Percentiles rank a stretch among this genome's conserved stretches.
phyloP scores from a whole-genome alignment of 2,888 invertebrate species.

The Lasioglossum calceatum region DNA sequence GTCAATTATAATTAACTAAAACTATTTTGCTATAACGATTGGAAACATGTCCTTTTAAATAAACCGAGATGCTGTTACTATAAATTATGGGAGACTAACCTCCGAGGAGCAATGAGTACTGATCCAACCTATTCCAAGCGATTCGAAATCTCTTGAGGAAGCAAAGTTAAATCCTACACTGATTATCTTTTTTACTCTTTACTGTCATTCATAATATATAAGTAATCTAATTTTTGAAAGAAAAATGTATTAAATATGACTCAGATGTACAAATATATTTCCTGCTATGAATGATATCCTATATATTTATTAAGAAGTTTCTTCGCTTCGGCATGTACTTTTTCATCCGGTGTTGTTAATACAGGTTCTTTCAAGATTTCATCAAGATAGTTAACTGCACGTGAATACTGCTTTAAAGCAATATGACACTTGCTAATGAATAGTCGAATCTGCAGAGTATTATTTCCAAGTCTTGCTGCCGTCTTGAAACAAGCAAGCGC shows the following conservation, averaged over 20 bases:
- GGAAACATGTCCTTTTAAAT: not conserved
- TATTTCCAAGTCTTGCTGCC: slow-evolving; percentile 85
- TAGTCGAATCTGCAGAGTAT: slow-evolving; percentile 85
- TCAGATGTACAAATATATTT: slow-evolving; percentile 55
- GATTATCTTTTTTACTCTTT: not conserved
- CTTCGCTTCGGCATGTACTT: slow-evolving; percentile 75
- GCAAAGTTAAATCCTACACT: not conserved
- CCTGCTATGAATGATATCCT: slow-evolving; percentile 64
- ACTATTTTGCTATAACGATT: not conserved
- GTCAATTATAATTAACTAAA: not conserved
- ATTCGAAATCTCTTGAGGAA: not conserved
- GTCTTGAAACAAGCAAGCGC: slow-evolving; percentile 86
- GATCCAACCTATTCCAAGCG: not conserved
- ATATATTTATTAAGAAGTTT: slow-evolving; percentile 76
- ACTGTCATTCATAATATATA: slow-evolving; percentile 9
- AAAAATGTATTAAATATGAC: slow-evolving; percentile 43
- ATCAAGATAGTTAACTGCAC: slow-evolving; percentile 85
- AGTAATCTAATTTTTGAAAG: slow-evolving; percentile 6
- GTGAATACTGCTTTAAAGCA: slow-evolving; percentile 84
- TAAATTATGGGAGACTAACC: not conserved
- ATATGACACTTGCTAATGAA: slow-evolving; percentile 87
- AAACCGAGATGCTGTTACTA: not conserved
- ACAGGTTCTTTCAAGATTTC: slow-evolving; percentile 66
- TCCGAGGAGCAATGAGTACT: not conserved
- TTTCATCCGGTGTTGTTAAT: slow-evolving; percentile 68